These are phyloP conservation scores for Polypterus senegalus DNA, from an alignment of 2,113 vertebrate genomes.

Conservation along the genomic window DNA sequence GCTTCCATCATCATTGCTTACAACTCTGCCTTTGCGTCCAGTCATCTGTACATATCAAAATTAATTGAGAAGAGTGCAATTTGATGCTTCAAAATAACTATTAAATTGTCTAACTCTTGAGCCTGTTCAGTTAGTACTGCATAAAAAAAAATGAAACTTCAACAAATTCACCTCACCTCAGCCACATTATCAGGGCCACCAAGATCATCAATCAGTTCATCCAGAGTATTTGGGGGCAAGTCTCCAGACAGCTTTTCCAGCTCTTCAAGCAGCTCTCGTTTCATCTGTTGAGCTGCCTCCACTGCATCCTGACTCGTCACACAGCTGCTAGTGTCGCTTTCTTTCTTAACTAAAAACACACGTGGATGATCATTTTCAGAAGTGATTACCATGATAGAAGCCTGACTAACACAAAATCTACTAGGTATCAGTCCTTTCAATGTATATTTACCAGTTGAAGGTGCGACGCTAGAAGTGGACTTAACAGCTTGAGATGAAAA, in stretches of 20 bases:
- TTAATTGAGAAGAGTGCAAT: background rate
- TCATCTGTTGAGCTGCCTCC: conserved; percentile 91
- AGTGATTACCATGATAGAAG: no score
- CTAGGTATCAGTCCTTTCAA: no score
- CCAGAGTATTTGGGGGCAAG: conserved; percentile 89
- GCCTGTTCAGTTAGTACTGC: background rate
- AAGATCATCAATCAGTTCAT: conserved; percentile 92
- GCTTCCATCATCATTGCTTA: conserved; percentile 92
- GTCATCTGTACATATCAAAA: conserved; percentile 67
- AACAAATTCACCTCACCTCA: conserved; percentile 53
- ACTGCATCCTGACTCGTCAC: conserved; percentile 91
- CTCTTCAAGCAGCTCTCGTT: conserved; percentile 75
- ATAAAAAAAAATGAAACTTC: no score
- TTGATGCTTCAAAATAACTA: background rate
- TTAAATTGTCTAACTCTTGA: background rate
- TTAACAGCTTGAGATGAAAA: conserved; percentile 67
- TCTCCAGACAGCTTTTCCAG: conserved; percentile 78
- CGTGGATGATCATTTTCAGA: no score
- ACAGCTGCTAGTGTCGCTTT: conserved; percentile 61
- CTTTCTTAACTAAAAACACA: conserved; percentile 53
- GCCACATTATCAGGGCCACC: conserved; percentile 94
- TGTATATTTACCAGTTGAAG: conserved; percentile 31
- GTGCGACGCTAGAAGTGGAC: conserved; percentile 43
- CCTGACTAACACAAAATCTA: background rate
- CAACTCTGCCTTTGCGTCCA: conserved; percentile 86